phyloP scores from a whole-genome alignment of 1,140 invertebrate species.

The Caenorhabditis brenneri region DNA sequence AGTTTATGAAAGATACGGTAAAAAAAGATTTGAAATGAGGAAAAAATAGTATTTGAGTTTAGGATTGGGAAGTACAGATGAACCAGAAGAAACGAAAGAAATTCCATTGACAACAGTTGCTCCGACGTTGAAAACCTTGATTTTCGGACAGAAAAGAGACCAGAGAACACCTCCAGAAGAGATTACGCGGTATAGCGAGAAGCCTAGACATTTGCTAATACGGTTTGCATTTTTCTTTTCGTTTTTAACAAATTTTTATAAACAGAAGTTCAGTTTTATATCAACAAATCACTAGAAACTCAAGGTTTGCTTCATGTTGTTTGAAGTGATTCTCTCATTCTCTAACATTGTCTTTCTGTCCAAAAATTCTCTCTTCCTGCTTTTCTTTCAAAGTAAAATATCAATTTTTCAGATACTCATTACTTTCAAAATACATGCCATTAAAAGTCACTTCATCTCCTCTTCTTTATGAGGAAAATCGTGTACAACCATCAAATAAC shows the following conservation, averaged over 20 bases:
- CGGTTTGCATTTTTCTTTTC: slow-evolving; percentile 17
- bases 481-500: slow-evolving; percentile 10
- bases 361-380: background rate
- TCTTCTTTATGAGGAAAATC: slow-evolving; percentile 39
- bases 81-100: background rate
- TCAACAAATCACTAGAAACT: background rate
- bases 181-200: slow-evolving; percentile 42
- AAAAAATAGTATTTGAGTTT: background rate
- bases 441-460: slow-evolving; percentile 49
- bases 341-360: background rate
- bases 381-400: background rate
- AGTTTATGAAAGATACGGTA: slow-evolving; percentile 46
- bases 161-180: slow-evolving; percentile 24
- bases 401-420: slow-evolving; percentile 52
- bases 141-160: slow-evolving; percentile 8
- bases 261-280: background rate
- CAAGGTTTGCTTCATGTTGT: slow-evolving; percentile 20
- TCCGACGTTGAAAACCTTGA: slow-evolving; percentile 7
- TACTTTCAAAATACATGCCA: slow-evolving; percentile 54
- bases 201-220: slow-evolving; percentile 39
- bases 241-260: slow-evolving; percentile 15
- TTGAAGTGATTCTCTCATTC: slow-evolving; percentile 24
- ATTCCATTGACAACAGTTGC: slow-evolving; percentile 29
- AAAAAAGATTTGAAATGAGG: background rate
- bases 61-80: slow-evolving; percentile 21